phyloP scores from a whole-genome alignment of 2,888 invertebrate genomes.

The Neria commutata region DNA sequence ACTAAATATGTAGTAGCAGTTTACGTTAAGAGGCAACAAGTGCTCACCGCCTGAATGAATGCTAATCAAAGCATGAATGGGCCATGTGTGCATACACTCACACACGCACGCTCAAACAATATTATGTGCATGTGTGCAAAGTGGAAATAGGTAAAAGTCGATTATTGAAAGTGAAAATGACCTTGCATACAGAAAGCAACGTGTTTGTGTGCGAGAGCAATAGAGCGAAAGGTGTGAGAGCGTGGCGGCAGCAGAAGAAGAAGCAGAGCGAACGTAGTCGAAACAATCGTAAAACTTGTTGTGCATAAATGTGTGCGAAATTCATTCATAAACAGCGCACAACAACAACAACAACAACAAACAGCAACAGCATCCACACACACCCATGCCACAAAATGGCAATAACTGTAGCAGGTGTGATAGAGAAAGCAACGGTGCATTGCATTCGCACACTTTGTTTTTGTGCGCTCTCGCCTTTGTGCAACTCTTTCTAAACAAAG shows the following conservation, averaged over 20 bases:
- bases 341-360: constrained; percentile 1
- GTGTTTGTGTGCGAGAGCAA: not conserved
- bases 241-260: not conserved
- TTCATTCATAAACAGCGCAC: not conserved
- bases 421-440: not conserved
- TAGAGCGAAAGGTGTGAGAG: not conserved
- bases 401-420: not conserved
- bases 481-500: constrained; percentile 30
- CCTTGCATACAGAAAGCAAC: too few species aligned
- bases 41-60: too few species aligned
- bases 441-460: not conserved
- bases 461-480: constrained; percentile 7
- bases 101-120: too few species aligned
- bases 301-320: not conserved
- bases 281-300: not conserved
- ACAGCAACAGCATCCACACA: constrained; percentile 1
- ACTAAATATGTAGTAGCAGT: too few species aligned
- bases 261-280: not conserved
- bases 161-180: too few species aligned
- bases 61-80: too few species aligned
- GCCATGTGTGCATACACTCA: too few species aligned
- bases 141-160: too few species aligned
- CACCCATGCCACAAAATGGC: not conserved
- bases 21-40: too few species aligned
- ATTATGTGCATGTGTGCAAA: too few species aligned